A percentile compares a stretch with the other conserved stretches of the same genome.
Conservation (phyloP, 1,140 invertebrate species). For the Drosophila sucinea region DNA sequence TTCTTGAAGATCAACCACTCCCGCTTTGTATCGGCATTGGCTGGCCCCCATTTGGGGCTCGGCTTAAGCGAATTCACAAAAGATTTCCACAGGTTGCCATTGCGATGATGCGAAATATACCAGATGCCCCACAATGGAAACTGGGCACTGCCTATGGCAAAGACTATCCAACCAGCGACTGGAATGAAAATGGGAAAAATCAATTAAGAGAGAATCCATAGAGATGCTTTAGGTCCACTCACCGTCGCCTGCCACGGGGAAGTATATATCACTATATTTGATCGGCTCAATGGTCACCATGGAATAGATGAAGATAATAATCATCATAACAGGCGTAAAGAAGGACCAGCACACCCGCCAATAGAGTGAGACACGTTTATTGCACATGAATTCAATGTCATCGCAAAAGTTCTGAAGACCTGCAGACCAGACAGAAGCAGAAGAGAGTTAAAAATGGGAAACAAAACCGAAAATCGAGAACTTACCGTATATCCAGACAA, state of each 20-base stretch:
- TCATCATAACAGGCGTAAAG: slow-evolving; percentile 88
- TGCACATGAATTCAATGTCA: slow-evolving; percentile 92
- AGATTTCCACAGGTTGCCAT: slow-evolving; percentile 83
- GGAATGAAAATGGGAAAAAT: background rate
- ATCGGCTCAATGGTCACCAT: slow-evolving; percentile 84
- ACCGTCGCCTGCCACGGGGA: slow-evolving; percentile 83
- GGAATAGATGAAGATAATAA: slow-evolving; percentile 88
- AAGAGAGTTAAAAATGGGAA: rapidly evolving
- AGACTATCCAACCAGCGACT: slow-evolving; percentile 84
- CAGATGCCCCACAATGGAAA: slow-evolving; percentile 84
- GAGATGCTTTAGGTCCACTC: slow-evolving; percentile 11
- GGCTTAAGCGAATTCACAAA: slow-evolving; percentile 84
- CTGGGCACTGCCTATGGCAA: slow-evolving; percentile 83
- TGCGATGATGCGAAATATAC: slow-evolving; percentile 46
- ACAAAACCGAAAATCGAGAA: background rate
- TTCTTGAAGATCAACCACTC: slow-evolving; percentile 86
- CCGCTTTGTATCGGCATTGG: slow-evolving; percentile 82
- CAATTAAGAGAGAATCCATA: too few relatives aligned
- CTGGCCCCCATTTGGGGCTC: slow-evolving; percentile 86
- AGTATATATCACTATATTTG: slow-evolving; percentile 83
- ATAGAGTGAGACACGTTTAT: slow-evolving; percentile 87
- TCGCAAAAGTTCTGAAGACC: slow-evolving; percentile 88
- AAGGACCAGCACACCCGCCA: slow-evolving; percentile 93
- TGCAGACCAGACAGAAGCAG: slow-evolving; percentile 48
- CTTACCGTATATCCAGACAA: slow-evolving; percentile 92